These are phyloP conservation scores for Cheumatopsyche charites DNA, from an alignment of 1,140 invertebrate species.

Conservation along the genomic window DNA sequence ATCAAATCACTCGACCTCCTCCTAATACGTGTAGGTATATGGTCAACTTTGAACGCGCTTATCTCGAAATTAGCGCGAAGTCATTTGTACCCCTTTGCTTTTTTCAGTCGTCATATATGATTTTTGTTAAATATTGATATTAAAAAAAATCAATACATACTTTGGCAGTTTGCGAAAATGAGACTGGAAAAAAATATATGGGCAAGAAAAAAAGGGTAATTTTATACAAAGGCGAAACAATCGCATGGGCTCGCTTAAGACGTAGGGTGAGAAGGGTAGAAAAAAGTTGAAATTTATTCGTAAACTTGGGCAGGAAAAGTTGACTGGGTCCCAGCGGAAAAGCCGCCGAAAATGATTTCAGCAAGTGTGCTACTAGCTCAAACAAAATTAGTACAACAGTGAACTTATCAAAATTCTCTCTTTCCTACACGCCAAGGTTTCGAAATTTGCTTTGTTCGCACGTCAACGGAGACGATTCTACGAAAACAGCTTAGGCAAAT, in stretches of 20 bases:
- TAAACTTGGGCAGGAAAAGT: slow-evolving; percentile 25
- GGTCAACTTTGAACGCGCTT: too few species aligned
- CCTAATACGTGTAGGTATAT: too few species aligned
- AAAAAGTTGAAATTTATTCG: slow-evolving; percentile 40
- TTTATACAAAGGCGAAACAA: slow-evolving; percentile 24
- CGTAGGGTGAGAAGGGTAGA: slow-evolving; percentile 9
- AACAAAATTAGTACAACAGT: slow-evolving; percentile 38
- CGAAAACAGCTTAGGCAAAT: too few species aligned
- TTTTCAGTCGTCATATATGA: too few species aligned
- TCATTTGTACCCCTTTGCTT: too few species aligned
- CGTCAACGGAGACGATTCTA: too few species aligned
- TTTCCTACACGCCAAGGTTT: not conserved
- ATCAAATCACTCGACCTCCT: too few species aligned
- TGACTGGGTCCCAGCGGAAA: slow-evolving; percentile 1
- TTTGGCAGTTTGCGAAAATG: too few species aligned
- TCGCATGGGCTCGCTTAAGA: not conserved
- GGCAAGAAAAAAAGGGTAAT: slow-evolving; percentile 27
- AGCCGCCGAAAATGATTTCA: slow-evolving; percentile 26
- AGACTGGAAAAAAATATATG: slow-evolving; percentile 2
- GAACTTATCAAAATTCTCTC: slow-evolving; percentile 27
- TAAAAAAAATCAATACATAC: too few species aligned
- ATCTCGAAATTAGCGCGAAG: too few species aligned
- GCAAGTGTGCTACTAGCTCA: not conserved
- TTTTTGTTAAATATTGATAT: too few species aligned
- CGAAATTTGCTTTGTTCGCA: too few species aligned